Percentiles rank a stretch among this genome's conserved stretches.
These are phyloP conservation scores for Timema cristinae DNA, from an alignment of 2,888 invertebrate species.

Conservation along the genomic window DNA sequence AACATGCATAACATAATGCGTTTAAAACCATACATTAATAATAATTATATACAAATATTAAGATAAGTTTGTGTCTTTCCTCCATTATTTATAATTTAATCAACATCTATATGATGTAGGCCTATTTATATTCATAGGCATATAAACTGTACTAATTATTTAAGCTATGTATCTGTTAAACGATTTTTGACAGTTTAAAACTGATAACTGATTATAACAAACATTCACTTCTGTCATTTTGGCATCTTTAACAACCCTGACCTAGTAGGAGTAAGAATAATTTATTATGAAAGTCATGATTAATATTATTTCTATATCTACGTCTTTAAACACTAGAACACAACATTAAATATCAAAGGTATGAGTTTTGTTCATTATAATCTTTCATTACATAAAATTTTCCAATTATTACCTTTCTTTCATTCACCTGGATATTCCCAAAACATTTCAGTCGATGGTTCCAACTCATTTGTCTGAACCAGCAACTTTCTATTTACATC, in stretches of 20 bases:
- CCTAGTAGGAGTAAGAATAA: neutral
- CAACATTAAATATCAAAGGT: neutral
- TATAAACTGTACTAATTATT: no score
- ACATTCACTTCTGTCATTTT: neutral
- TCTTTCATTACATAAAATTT: neutral
- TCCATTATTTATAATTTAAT: no score
- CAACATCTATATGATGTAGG: no score
- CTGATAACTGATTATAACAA: neutral
- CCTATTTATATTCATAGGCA: no score
- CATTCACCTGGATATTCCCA: neutral
- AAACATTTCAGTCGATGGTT: neutral
- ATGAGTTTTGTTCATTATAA: neutral
- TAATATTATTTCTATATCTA: neutral
- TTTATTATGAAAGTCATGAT: neutral
- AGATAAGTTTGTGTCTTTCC: no score
- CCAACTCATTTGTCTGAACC: neutral
- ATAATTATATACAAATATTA: no score
- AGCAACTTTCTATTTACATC: constrained; percentile 6
- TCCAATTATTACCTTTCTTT: neutral
- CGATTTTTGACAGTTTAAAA: no score
- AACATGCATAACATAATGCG: no score
- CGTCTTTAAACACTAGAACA: neutral
- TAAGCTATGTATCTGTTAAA: no score
- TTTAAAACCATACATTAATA: no score
- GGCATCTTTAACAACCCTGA: neutral